Evolutionary conservation across 1,140 invertebrate species (phyloP).

Genomic region (Schmidtea mediterranea): DNA sequence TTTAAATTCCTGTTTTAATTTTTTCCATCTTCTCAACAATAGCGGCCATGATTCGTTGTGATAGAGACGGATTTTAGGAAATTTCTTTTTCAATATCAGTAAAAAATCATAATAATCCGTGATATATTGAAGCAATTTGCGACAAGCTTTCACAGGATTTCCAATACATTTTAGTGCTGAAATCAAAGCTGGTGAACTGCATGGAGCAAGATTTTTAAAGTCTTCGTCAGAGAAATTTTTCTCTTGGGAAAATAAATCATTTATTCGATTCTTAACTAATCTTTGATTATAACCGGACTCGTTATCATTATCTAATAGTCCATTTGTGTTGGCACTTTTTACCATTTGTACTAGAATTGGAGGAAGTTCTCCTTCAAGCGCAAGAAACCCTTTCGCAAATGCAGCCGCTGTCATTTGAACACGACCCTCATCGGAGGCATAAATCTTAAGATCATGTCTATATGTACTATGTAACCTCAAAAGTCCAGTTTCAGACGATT

Average conservation of each 20-base stretch:
- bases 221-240: not conserved
- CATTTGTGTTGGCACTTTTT: slow-evolving; percentile 30
- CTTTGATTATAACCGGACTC: not conserved
- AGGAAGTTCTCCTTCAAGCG: slow-evolving; percentile 83
- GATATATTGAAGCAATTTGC: not conserved
- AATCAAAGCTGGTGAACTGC: not conserved
- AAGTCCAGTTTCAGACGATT: slow-evolving; percentile 44
- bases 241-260: not conserved
- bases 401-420: slow-evolving; percentile 98
- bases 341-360: slow-evolving; percentile 99
- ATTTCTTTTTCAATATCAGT: not conserved
- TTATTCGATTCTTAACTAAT: not conserved
- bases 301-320: not conserved
- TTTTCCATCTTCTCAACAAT: slow-evolving; percentile 59
- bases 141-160: not conserved
- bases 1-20: slow-evolving; percentile 91
- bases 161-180: not conserved
- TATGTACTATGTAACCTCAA: slow-evolving; percentile 83
- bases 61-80: not conserved
- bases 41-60: not conserved
- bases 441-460: slow-evolving; percentile 92
- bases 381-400: slow-evolving; percentile 70
- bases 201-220: not conserved
- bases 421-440: slow-evolving; percentile 81
- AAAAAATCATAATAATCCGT: not conserved